Evolutionary conservation across 1,140 invertebrate genomes (phyloP).

Genomic region (Lasioglossum baleicum): DNA sequence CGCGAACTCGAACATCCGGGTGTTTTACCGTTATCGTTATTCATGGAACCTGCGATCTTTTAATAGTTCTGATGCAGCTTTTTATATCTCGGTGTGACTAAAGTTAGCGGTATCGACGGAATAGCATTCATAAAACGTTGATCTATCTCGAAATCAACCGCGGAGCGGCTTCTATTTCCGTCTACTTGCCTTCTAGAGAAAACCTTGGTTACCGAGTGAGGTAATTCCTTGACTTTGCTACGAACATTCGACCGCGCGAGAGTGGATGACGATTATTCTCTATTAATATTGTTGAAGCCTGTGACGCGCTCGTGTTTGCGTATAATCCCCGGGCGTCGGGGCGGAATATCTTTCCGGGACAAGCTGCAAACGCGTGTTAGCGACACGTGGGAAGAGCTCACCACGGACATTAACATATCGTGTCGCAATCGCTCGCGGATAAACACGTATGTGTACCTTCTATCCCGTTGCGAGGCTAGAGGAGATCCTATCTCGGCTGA

Average conservation of each 20-base stretch:
- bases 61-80: too few relatives aligned
- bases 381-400: constrained; percentile 60
- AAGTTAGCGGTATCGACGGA: too few relatives aligned
- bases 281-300: constrained; percentile 12
- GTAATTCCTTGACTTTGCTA: not conserved
- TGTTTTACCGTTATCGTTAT: too few relatives aligned
- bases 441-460: constrained; percentile 56
- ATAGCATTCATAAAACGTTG: too few relatives aligned
- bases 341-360: constrained; percentile 52
- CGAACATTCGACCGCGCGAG: not conserved
- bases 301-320: constrained; percentile 1
- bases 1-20: too few relatives aligned
- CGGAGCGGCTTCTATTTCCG: not conserved
- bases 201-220: not conserved
- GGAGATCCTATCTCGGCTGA: constrained; percentile 58
- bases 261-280: constrained; percentile 3
- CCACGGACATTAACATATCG: constrained; percentile 58
- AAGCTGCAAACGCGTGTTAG: constrained; percentile 52
- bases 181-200: not conserved
- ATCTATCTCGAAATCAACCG: too few relatives aligned
- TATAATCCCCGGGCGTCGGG: constrained; percentile 3
- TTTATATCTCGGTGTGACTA: too few relatives aligned
- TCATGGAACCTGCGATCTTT: too few relatives aligned
- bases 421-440: constrained; percentile 61
- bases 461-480: constrained; percentile 44